phyloP scores from a whole-genome alignment of 2,797 vertebrate species.

The Enteromius anoplus region DNA sequence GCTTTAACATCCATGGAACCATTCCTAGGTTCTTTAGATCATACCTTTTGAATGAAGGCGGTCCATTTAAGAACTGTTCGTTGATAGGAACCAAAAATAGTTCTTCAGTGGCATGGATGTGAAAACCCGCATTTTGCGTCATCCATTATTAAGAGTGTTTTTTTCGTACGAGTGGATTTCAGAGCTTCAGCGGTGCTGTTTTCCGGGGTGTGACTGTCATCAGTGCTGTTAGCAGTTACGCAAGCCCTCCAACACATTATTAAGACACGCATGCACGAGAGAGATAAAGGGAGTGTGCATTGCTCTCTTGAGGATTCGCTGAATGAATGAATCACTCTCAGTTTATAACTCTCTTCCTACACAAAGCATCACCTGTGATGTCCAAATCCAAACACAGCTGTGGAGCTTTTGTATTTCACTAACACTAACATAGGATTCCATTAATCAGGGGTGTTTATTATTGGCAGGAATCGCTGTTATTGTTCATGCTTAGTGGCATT shows the following conservation, averaged over 20 bases:
- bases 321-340: conserved; percentile 40
- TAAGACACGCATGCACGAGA: background rate
- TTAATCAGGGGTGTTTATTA: background rate
- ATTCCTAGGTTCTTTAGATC: background rate
- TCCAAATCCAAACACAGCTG: conserved; percentile 17
- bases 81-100: background rate
- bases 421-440: background rate
- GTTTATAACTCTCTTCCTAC: conserved; percentile 11
- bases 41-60: background rate
- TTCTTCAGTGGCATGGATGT: background rate
- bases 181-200: background rate
- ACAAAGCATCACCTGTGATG: conserved; percentile 6
- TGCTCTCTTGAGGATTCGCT: conserved; percentile 10
- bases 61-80: background rate
- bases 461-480: background rate
- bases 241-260: background rate
- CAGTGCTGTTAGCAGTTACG: background rate
- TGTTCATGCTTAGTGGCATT: background rate
- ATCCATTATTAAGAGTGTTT: background rate
- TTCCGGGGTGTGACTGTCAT: conserved; percentile 23
- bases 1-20: background rate
- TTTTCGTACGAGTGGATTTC: background rate
- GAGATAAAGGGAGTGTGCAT: background rate
- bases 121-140: background rate
- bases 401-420: background rate